Evolutionary conservation across 2,113 vertebrate species (phyloP).

Genomic region (Camelus dromedarius): DNA sequence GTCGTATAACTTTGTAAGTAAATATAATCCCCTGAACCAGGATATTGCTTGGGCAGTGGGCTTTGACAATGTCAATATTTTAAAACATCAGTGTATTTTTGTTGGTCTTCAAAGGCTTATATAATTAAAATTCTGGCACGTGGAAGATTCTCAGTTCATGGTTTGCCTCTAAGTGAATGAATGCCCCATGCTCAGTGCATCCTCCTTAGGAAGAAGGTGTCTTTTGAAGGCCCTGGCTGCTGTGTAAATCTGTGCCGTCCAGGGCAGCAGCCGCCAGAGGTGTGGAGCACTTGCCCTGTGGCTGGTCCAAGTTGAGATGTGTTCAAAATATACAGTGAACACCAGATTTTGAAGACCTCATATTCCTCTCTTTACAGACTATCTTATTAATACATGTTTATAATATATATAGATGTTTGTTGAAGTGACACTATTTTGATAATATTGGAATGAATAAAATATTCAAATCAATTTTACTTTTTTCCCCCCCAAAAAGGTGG

Average conservation of each 20-base stretch:
- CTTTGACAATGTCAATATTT: not conserved
- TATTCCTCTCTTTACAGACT: not conserved
- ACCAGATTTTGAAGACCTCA: not conserved
- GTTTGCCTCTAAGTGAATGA: conserved; percentile 7
- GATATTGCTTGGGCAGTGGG: not conserved
- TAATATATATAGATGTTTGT: not conserved
- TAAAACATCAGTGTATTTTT: not conserved
- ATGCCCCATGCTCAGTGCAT: not conserved
- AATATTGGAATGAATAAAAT: not conserved
- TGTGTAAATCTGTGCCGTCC: not conserved
- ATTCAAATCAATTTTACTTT: not conserved
- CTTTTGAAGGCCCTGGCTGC: not conserved
- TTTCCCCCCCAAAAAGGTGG: not conserved
- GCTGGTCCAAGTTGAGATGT: not conserved
- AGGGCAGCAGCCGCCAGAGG: not conserved
- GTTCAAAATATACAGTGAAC: not conserved
- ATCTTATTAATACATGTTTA: not conserved
- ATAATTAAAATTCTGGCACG: not conserved
- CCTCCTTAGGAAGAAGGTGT: not conserved
- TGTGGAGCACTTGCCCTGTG: not conserved
- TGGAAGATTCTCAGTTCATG: not conserved
- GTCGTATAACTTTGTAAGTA: not conserved
- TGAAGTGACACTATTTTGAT: conserved; percentile 8
- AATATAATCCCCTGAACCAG: not conserved
- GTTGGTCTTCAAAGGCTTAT: not conserved